Base-by-base conservation (phyloP, 2,113 vertebrate species). In the Sebastes schlegelii region DNA sequence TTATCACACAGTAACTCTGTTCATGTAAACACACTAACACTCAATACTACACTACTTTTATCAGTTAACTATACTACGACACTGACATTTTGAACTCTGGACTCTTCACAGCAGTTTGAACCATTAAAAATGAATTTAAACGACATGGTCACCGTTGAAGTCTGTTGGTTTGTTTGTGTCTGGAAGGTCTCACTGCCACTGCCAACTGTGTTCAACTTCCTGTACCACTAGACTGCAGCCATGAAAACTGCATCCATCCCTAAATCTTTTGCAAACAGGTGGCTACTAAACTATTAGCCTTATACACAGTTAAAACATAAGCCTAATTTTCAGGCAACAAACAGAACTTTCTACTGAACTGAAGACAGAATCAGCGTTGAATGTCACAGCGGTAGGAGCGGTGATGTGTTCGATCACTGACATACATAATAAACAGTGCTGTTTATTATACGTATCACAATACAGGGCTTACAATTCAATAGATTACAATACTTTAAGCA, bases 81-180 rank as follows among this genome's bases (percentile, higher is more conserved):
- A 34, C 42, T 7, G 21, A 79, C 67, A 71, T 61, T 54, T 34
- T 83, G 40, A 69, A 57, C 74, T 84, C 64, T 88, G 78, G 74
- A 79, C 9, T 61, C 68, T 71, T 79, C 14, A 43, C 73, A 51
- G 77, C 67, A 77, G 57, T 77, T 65, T 82, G 58, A 82, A 72
- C 60, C 82, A 85, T 80, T 87, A 87, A 87, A 83, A 51, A 45
- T 79, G 58, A 78, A 46, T 82, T 84, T 78, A 75, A 23, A 79
- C 8, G 2, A 86, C 14, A 6, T 64, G 51, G 11, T 82, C 40
- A 45, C 13, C 58, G 54, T 16, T 54, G 5, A 1, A 49, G 60
- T 81, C 40, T 73, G 46, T 64, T 46, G n/a, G 8, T 26, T 26
- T 54, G 72, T 65, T 64, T 80, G 11, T 68, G 2, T 77, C 42